Evolutionary conservation across 2,113 vertebrate genomes (phyloP), one percentile per base, ranked within the genome.

Genomic region (Melanerpes aurifrons): DNA sequence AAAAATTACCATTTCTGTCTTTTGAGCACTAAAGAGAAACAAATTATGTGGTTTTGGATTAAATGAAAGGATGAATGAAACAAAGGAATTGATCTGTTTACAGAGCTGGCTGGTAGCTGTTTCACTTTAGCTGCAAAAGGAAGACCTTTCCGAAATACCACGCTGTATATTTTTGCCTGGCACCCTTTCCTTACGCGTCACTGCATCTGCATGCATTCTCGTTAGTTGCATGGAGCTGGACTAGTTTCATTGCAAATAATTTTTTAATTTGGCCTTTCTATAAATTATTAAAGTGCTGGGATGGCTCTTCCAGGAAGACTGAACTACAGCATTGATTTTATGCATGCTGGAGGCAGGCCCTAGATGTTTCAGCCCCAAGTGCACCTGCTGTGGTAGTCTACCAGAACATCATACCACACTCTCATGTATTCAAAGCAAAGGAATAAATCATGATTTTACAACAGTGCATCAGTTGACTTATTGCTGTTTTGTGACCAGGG

Each of bases 381-480:
- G 98, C 97, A 97, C 98, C 97, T 97, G 85, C 97, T 97, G 95
- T 97, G 98, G 98, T 98, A 97, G 98, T 97, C 98, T 97, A 97
- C 96, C 96, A 97, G 97, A 98, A 98, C 97, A 98, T 97, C 97
- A 85, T 95, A 83, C 96, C 95, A 79, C 93, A 90, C 96, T 98
- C 94, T 96, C 97, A 87, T 96, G 97, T 97, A 97, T 98, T 98
- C 98, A 97, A 98, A 98, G 98, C 98, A 98, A 98, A 99, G 98
- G 98, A 98, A 98, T 98, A 99, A 98, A 99, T 99, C 98, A 99
- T 99, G 98, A 98, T 98, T 97, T 97, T 98, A 99, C 99, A 99
- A 98, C 98, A 97, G 97, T 96, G 97, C 98, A 98, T 98, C 98
- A 98, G 98, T 98, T 98, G 98, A 98, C 99, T 99, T 98, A 98